Conservation (phyloP, 2,113 vertebrate genomes). For the Scalopus aquaticus region DNA sequence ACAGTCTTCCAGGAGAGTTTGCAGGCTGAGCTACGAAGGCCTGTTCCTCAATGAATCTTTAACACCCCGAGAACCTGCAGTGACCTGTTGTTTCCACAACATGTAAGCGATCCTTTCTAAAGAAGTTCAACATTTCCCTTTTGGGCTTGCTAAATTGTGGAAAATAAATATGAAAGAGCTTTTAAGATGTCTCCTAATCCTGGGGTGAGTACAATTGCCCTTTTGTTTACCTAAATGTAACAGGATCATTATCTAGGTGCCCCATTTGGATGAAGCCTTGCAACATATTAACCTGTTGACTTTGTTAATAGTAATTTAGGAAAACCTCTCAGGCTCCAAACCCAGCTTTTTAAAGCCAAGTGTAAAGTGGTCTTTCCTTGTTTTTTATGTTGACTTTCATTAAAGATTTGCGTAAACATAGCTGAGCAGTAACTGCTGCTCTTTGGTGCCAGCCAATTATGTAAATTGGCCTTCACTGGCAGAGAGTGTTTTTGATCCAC, state of each 20-base stretch:
- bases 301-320: constrained; percentile 55
- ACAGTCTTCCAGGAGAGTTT: background rate
- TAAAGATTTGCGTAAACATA: constrained; percentile 45
- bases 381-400: constrained; percentile 69
- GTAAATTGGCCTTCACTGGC: constrained; percentile 63
- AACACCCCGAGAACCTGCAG: background rate
- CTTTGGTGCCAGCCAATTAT: constrained; percentile 65
- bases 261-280: constrained; percentile 51
- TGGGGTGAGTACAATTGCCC: background rate
- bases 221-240: background rate
- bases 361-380: constrained; percentile 38
- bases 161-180: constrained; percentile 68
- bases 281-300: constrained; percentile 48
- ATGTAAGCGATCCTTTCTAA: background rate
- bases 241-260: constrained; percentile 50
- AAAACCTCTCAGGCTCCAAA: constrained; percentile 52
- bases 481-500: constrained; percentile 26
- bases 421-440: background rate
- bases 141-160: constrained; percentile 41
- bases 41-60: constrained; percentile 34
- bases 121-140: constrained; percentile 43
- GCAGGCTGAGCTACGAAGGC: background rate
- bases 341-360: constrained; percentile 59
- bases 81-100: constrained; percentile 43
- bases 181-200: constrained; percentile 58